Evolutionary conservation across 2,113 vertebrate genomes (phyloP), one percentile per base, ranked within the genome.

Genomic region (Triplophysa rosa): DNA sequence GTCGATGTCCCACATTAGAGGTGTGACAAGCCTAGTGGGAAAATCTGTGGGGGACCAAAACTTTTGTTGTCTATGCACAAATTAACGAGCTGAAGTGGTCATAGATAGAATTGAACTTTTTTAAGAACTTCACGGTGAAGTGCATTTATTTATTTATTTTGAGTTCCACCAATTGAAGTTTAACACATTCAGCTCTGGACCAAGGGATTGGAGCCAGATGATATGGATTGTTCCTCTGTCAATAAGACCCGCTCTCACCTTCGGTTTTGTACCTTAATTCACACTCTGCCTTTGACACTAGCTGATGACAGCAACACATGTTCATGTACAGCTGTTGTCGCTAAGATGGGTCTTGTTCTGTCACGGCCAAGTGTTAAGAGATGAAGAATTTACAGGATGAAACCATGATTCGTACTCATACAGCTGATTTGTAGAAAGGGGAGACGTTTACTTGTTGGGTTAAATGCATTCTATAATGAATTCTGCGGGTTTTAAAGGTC

Each of bases 81-180:
- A n/a, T n/a, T n/a, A n/a, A 26, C 40, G 8, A 16, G 26, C 2
- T 37, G 3, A 8, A 59, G 54, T 59, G 37, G 1, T 54, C 26
- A 71, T 71, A 59, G 68, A 58, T 71, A 71, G n/a, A n/a, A 71
- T 58, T 58, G 19, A 58, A 52, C 19, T 70, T 17, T 24, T 19
- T 70, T 54, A 54, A 33, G 24, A 37, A 7, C 6, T 37, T 37
- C 33, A 37, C 7, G 33, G 33, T 37, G 33, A 52, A 16, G 49
- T 17, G 16, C n/a, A n/a, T n/a, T n/a, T 16, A 52, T 3, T 52
- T 7, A 1, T 37, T 37, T 37, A 37, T 37, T 33, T 33, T 37
- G 1, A 37, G 33, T 8, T 37, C 33, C 7, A 37, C 33, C 33
- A 37, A 7, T 37, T 37, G 11, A 45, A 45, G 42, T 45, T 45